Base-by-base conservation (phyloP, 35 echinoderm and acorn worm genomes). In the Stichopus chloronotus region DNA sequence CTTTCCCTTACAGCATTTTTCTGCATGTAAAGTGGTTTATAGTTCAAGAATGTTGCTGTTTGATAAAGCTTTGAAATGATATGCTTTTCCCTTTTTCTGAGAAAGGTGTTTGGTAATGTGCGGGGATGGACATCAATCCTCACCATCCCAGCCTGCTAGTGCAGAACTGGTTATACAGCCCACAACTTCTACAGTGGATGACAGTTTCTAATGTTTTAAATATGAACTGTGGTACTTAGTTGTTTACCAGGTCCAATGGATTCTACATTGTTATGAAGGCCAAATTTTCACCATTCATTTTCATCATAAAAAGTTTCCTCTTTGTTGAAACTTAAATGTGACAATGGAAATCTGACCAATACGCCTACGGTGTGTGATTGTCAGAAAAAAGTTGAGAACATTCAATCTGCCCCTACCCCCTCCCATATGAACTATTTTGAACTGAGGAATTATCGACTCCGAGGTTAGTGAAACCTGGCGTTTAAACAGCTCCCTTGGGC, bases 61-160 rank as follows among this genome's bases (percentile, higher is more conserved):
- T 68, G 63, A 68, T 68, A 68, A 68, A 68, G 63, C 63, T 68
- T 68, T 68, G 63, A 68, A 68, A 68, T 68, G 63, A 68, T 68
- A 68, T 68, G 63, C 63, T 8, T 68, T 68, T 68, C 17, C 17
- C 63, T 68, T 68, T 68, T 68, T 17, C 17, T 68, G 63, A 68
- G 63, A 68, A 68, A 68, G 63, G 63, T 8, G 63, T 68, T 68
- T 68, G 63, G 63, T 68, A 68, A 17, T 8, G n/a, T n/a, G n/a
- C n/a, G n/a, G n/a, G n/a, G n/a, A n/a, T n/a, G n/a, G n/a, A n/a
- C n/a, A n/a, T n/a, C n/a, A n/a, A n/a, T n/a, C n/a, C n/a, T n/a
- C n/a, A n/a, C n/a, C n/a, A n/a, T n/a, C n/a, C n/a, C n/a, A n/a
- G n/a, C n/a, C n/a, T n/a, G n/a, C n/a, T n/a, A n/a, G n/a, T n/a